Base-by-base conservation (phyloP, 30 jellyfish, hydroid and myxozoan species). In the Turritopsis rubra region DNA sequence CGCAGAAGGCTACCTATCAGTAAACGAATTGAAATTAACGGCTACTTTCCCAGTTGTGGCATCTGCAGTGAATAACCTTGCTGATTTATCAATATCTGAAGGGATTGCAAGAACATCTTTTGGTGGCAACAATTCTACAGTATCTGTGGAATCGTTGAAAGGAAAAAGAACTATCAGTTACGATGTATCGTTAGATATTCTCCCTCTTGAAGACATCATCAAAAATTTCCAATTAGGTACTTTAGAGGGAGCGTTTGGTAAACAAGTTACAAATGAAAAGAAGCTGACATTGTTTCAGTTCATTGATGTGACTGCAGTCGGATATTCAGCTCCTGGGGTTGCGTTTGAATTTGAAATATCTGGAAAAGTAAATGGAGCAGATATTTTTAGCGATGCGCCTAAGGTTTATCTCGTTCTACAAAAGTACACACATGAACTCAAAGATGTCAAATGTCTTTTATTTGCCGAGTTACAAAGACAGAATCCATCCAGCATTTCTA, bases 281-380 rank as follows among this genome's bases (percentile, higher is more conserved):
- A 60, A 52, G 13, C 53, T 77, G 28, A 28, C 21, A n/a, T 66
- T 26, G 85, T 77, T 77, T 18, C 73, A 77, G 72, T 29, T 77
- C 5, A 77, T 77, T 19, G 72, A 77, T 29, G 70, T 29, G 19
- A 60, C 41, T 28, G 66, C 71, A 0, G 85, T 29, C 30, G 85
- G 85, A 1, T 77, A 77, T 52, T 29, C 71, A 17, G 21, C 71
- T 13, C 85, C 85, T 18, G 71, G 71, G 5, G 28, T 26, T 19
- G 72, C 73, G 21, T 77, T 77, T 29, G 85, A 77, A 0, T 77
- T 77, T 29, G 73, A 77, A 30, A 28, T 77, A n/a, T 29, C 85
- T 29, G 85, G 85, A 1, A 60, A 60, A 20, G 72, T 60, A 28
- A 53, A 60, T 29, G 85, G 72, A 16, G 13, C 71, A 18, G 85